Evolutionary conservation across 2,888 invertebrate genomes (phyloP), one percentile per base, ranked within the genome.

Genomic region (Eudiplozoon nipponicum): DNA sequence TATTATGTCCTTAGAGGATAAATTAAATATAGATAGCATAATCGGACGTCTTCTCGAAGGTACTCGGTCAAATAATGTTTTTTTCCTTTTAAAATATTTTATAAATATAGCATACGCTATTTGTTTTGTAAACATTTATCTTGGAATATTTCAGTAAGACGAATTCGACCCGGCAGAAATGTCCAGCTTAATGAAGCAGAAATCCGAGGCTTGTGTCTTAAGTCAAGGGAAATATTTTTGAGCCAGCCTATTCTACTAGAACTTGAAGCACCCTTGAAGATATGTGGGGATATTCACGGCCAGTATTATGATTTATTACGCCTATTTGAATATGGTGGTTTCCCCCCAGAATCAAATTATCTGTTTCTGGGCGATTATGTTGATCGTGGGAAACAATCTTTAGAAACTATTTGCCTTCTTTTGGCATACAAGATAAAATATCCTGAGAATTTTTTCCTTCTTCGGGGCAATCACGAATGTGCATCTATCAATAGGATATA

Each of bases 231-330:
- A 69, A 84, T 90, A 56, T 94, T 90, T 65, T 68, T 90, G 50
- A 84, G 81, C 59, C 90, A 94, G 61, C 90, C 90, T 29, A 90
- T 94, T 60, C 67, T 90, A 51, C 67, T 90, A 59, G 90, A 90
- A 65, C 66, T 94, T 54, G 94, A 94, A 65, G 94, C 94, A 40
- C 94, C 94, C 46, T 66, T 94, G 48, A 94, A 94, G 68, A 94
- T 94, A 62, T 94, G 90, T 65, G 94, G 80, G 62, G 90, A 90
- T 59, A 86, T 90, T 52, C 86, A 94, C 59, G 90, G 90, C 47
- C 90, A 94, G 65, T 94, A 90, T 65, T 86, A 86, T 59, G 90
- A 94, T 63, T 67, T 94, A 50, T 65, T 94, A 52, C 71, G 90
- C 56, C 67, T 94, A 49, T 94, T 94, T 60, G 90, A 94, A 61